Evolutionary conservation across 2,888 invertebrate genomes (phyloP), one percentile per base, ranked within the genome.

Genomic region (Spodoptera exigua): DNA sequence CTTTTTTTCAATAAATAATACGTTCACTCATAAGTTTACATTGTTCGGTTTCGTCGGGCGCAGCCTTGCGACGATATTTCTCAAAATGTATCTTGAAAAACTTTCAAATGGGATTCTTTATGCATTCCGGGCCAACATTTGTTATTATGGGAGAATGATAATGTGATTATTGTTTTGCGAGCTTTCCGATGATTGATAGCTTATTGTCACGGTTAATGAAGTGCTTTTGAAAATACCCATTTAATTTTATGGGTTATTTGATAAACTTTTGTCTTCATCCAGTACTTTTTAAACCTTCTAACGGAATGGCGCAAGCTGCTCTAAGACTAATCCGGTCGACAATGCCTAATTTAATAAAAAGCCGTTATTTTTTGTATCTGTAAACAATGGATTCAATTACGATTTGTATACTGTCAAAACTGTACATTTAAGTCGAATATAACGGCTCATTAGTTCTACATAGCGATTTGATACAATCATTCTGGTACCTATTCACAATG

Each of bases 111-210:
- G 83, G 85, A 82, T 92, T 92, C 92, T 93, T 92, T 93, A 92
- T 92, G 93, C 88, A 88, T 91, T 91, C 89, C 79, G 87, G 85
- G 81, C 76, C 86, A 88, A 87, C 91, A 89, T 93, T 92, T 90
- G 91, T 92, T 93, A 92, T 92, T 92, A 92, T 91, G 90, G 88
- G 88, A 91, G 89, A 92, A 93, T 92, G 90, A 93, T 94, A 92
- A 93, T 92, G 88, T 93, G 91, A 93, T 93, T 93, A 94, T 93
- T 94, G 93, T 94, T 93, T 94, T 93, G 93, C 92, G 89, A 90
- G 89, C 80, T 85, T 86, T 80, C 69, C 76, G 76, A 90, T 93
- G 93, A 94, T 92, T 89, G 90, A 93, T 93, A 79, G 87, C 86
- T 85, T 85, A 88, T 89, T 92, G 92, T 92, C 91, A 91, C 87